Percentiles rank a stretch among this genome's conserved stretches.
phyloP scores from a whole-genome alignment of 2,797 vertebrate species.

The Euphonia xanthogaster region DNA sequence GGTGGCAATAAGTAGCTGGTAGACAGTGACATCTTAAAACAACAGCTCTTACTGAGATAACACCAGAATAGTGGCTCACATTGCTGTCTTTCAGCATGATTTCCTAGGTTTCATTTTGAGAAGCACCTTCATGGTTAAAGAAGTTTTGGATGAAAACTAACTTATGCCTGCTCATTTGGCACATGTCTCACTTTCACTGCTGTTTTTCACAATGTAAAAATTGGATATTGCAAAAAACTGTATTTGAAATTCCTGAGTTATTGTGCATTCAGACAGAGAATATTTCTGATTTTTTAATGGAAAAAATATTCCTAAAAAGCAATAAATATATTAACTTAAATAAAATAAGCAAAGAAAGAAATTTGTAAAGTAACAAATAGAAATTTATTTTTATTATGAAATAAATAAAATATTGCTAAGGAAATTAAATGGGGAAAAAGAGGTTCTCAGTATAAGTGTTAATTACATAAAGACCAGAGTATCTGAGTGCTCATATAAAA shows the following conservation, averaged over 20 bases:
- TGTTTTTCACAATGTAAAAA: neutral
- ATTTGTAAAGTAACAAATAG: neutral
- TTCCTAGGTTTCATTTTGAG: neutral
- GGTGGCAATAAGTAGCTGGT: neutral
- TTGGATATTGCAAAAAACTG: neutral
- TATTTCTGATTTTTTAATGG: neutral
- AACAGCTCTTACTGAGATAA: neutral
- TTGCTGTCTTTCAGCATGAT: neutral
- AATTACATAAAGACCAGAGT: neutral
- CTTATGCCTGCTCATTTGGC: neutral
- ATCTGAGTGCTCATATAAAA: neutral
- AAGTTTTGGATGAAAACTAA: neutral
- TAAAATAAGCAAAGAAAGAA: neutral
- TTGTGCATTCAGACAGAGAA: neutral
- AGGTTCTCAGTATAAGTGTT: neutral
- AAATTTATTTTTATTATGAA: neutral
- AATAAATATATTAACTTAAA: neutral
- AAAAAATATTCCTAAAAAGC: neutral
- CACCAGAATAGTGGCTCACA: neutral
- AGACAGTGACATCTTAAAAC: neutral
- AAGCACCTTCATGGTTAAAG: neutral
- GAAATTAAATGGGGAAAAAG: neutral
- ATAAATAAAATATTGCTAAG: neutral
- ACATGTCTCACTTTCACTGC: accelerated
- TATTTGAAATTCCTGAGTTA: neutral